These are phyloP conservation scores for Pipa parva DNA, from an alignment of 2,113 vertebrate genomes.

Conservation along the genomic window DNA sequence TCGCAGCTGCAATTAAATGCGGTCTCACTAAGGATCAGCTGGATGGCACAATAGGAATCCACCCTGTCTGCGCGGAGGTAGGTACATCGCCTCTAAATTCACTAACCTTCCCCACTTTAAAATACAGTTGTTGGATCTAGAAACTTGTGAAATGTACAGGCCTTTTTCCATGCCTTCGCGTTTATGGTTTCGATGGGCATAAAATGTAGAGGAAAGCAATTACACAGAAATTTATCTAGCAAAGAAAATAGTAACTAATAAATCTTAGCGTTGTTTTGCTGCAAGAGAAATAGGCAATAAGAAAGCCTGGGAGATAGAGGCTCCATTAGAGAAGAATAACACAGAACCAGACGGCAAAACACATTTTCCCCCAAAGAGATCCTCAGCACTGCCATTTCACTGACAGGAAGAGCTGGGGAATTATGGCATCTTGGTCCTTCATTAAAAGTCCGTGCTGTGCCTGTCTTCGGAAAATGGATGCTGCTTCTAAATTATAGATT, in stretches of 20 bases:
- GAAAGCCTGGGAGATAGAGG: too few relatives aligned
- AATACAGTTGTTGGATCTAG: too few relatives aligned
- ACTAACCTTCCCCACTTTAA: too few relatives aligned
- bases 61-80: slow-evolving; percentile 79
- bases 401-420: slow-evolving; percentile 1
- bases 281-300: too few relatives aligned
- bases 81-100: slow-evolving; percentile 24
- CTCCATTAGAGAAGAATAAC: too few relatives aligned
- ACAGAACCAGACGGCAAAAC: not conserved
- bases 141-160: too few relatives aligned
- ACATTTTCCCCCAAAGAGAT: not conserved
- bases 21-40: slow-evolving; percentile 73
- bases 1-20: slow-evolving; percentile 73
- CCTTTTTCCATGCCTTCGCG: too few relatives aligned
- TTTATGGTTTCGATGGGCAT: too few relatives aligned
- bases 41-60: slow-evolving; percentile 71
- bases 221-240: too few relatives aligned
- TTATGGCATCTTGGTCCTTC: slow-evolving; percentile 35
- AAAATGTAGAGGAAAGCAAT: too few relatives aligned
- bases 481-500: slow-evolving; percentile 21
- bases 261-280: too few relatives aligned
- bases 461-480: slow-evolving; percentile 7
- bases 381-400: not conserved
- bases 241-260: too few relatives aligned
- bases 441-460: slow-evolving; percentile 4